Base-by-base conservation (phyloP, 2,113 vertebrate species). In the Mesitornis unicolor region DNA sequence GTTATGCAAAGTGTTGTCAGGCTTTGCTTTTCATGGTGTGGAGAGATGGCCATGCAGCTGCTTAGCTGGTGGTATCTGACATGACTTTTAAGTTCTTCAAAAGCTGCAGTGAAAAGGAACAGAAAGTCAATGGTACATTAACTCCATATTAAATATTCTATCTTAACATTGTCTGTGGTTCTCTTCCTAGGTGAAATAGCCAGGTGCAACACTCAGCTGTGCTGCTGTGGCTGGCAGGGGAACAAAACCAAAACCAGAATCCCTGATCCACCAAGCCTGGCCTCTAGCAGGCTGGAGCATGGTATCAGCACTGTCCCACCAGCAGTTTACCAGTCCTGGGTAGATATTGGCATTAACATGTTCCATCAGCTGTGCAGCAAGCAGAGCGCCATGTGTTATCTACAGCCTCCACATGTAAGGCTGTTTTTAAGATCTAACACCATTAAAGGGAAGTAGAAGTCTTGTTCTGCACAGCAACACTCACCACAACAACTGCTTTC, bases 61-160 rank as follows among this genome's bases (percentile, higher is more conserved):
- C 71, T 77, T 64, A 78, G 38, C 28, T 48, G 71, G 31, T 11
- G 26, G 36, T 68, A 61, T 67, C 20, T 79, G 22, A 84, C 3
- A 3, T 47, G 53, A 88, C n/a, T 85, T 89, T 64, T 18, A 61
- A n/a, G 25, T 7, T 81, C 83, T 90, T 79, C 79, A 95, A 90
- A 92, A 89, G n/a, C 13, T 81, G 54, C 56, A 87, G 68, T n/a
- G 80, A 92, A 78, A 90, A 68, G 47, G 60, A 95, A 92, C 50
- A 85, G 36, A 42, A 95, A 90, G 42, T 31, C 83, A 89, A 16
- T 4, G 9, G 67, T 31, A 14, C 50, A 88, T 63, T 92, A 94
- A 82, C 38, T 60, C 31, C 7, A 12, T 10, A 75, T n/a, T 78
- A 75, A 86, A 94, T 76, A 89, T 40, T 68, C 45, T 71, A 29